Conservation (phyloP, 1,140 invertebrate genomes). For the Stenopsyche tienmushanensis region DNA sequence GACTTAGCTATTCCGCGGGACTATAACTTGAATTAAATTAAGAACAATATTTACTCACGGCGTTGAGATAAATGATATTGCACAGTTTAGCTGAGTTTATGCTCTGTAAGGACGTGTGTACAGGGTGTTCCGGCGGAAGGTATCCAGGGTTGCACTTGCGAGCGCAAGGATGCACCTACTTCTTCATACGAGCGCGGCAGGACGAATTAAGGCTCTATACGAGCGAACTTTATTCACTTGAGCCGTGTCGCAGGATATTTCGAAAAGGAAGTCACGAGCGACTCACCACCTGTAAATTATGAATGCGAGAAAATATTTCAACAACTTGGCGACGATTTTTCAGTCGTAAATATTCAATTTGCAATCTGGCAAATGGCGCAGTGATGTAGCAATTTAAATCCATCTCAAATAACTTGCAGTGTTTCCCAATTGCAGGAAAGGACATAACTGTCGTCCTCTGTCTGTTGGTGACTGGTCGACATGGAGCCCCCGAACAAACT, state of each 20-base stretch:
- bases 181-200: too few relatives aligned
- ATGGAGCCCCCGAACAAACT: constrained; percentile 28
- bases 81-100: constrained; percentile 50
- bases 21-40: constrained; percentile 56
- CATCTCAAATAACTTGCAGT: background rate
- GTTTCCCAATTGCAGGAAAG: constrained; percentile 21
- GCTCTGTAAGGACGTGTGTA: constrained; percentile 44
- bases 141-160: too few relatives aligned
- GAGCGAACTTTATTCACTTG: too few relatives aligned
- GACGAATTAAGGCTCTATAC: too few relatives aligned
- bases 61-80: constrained; percentile 52
- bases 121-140: constrained; percentile 4
- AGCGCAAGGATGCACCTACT: too few relatives aligned
- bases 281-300: too few relatives aligned
- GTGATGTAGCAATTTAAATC: background rate
- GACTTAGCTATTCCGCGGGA: constrained; percentile 32
- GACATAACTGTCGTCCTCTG: background rate
- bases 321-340: too few relatives aligned
- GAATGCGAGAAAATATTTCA: too few relatives aligned
- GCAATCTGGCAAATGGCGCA: background rate
- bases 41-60: constrained; percentile 55
- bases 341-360: too few relatives aligned
- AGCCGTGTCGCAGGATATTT: too few relatives aligned
- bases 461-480: constrained; percentile 13
- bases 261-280: too few relatives aligned